Base-by-base conservation (phyloP, 2,113 vertebrate species). In the Climacteris rufus region DNA sequence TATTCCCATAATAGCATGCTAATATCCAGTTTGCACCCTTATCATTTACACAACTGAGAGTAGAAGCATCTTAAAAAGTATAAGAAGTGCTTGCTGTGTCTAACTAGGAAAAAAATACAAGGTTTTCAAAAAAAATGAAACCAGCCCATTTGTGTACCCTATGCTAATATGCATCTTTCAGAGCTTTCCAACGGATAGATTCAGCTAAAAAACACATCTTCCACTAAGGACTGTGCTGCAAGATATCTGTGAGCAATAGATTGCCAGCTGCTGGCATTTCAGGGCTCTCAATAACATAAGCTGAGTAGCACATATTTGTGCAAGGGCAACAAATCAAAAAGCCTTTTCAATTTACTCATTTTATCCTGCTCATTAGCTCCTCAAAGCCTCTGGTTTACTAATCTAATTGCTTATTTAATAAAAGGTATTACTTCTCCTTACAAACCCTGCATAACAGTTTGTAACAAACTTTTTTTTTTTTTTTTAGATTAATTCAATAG, bases 231-330 rank as follows among this genome's bases (percentile, higher is more conserved):
- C 71, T 83, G 37, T 21, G 50, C 33, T 57, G 68, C 33, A 83
- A 80, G 90, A 77, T 15, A 31, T 76, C 52, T 42, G 30, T 59
- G 53, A 77, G 86, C 75, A 83, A 79, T 2, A 80, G 82, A 50
- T 72, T 59, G 66, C 45, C 90, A 96, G 94, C 75, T 93, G 85
- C 92, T 88, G 75, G 66, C 65, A 63, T 87, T 78, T 64, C 50
- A 76, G 27, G 45, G 42, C 45, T 83, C 68, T 83, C 75, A 37
- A 66, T 66, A 68, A 47, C 83, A 83, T n/a, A 44, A 88, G 59
- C 47, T 66, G 61, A 82, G 69, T 70, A 94, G 50, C n/a, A 90
- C 66, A 45, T 45, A 63, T 33, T 81, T 71, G 17, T 75, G 37
- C 42, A 86, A 70, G 24, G 9, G 52, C 92, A 95, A 87, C 19